These are phyloP conservation scores for Myiagra hebetior DNA, from an alignment of 2,113 vertebrate genomes.

Conservation along the genomic window DNA sequence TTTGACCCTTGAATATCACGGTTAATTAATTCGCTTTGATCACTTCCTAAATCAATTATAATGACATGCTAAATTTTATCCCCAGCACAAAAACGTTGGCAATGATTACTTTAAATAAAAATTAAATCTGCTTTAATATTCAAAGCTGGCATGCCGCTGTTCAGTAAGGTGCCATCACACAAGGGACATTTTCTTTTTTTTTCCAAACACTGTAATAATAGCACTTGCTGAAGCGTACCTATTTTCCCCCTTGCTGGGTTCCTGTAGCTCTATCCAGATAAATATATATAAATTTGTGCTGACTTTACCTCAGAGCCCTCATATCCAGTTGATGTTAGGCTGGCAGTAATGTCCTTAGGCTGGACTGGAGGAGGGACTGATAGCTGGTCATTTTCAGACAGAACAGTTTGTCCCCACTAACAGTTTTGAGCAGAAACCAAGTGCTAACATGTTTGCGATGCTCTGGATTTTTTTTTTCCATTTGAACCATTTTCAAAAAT, in stretches of 20 bases:
- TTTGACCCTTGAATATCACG: neutral
- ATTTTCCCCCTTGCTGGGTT: neutral
- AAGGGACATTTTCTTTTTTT: neutral
- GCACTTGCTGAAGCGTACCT: neutral
- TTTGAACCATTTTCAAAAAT: neutral
- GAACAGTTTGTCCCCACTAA: neutral
- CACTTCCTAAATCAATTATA: constrained; percentile 9
- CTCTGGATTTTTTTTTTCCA: neutral
- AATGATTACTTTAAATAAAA: constrained; percentile 25
- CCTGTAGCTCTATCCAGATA: neutral
- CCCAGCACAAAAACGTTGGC: neutral
- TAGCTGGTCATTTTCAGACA: neutral
- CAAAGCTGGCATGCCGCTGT: neutral
- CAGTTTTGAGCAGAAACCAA: neutral
- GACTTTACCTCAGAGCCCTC: neutral
- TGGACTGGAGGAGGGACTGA: neutral
- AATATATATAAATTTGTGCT: neutral
- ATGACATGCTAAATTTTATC: neutral
- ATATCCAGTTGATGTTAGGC: neutral
- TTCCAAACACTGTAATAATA: neutral
- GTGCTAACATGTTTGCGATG: neutral
- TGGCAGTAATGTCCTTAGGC: neutral
- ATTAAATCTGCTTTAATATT: constrained; percentile 1
- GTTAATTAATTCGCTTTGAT: constrained; percentile 44
- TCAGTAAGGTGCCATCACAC: neutral